Evolutionary conservation across 2,113 vertebrate species (phyloP).

Genomic region (Kryptolebias marmoratus): DNA sequence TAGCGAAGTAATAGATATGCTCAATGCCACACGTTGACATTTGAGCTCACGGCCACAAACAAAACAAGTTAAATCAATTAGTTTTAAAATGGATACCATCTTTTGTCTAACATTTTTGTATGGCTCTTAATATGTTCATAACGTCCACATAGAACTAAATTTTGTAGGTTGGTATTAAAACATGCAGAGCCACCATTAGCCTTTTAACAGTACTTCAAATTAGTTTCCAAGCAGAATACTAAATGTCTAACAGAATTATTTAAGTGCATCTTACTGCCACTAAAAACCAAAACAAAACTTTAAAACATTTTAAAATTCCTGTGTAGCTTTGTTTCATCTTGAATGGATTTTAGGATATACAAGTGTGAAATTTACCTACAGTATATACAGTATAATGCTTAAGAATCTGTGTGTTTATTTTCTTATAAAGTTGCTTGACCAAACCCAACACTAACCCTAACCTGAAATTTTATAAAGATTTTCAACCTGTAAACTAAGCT

Average conservation of each 20-base stretch:
- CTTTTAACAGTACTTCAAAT: slow-evolving; percentile 48
- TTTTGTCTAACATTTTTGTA: slow-evolving; percentile 21
- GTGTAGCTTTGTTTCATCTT: slow-evolving; percentile 28
- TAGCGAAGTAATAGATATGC: slow-evolving; percentile 53
- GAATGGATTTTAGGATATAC: slow-evolving; percentile 7
- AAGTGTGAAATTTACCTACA: no score
- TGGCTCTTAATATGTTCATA: slow-evolving; percentile 33
- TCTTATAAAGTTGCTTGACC: no score
- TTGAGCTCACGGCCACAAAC: neutral
- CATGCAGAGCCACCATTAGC: slow-evolving; percentile 42
- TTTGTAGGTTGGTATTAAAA: slow-evolving; percentile 20
- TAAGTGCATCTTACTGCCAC: slow-evolving; percentile 48
- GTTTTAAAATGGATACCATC: neutral
- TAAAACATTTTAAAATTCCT: neutral
- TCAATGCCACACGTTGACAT: slow-evolving; percentile 38
- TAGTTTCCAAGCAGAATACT: slow-evolving; percentile 32
- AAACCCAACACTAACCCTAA: no score
- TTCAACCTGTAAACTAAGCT: slow-evolving; percentile 21
- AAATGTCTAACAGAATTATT: slow-evolving; percentile 42
- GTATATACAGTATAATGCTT: no score
- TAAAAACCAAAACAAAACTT: neutral
- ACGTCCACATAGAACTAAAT: slow-evolving; percentile 1
- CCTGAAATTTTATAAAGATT: no score
- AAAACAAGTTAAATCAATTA: no score
- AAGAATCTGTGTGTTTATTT: no score